Evolutionary conservation across 2,113 vertebrate species (phyloP).

Genomic region (Apistogramma diplotaenia): DNA sequence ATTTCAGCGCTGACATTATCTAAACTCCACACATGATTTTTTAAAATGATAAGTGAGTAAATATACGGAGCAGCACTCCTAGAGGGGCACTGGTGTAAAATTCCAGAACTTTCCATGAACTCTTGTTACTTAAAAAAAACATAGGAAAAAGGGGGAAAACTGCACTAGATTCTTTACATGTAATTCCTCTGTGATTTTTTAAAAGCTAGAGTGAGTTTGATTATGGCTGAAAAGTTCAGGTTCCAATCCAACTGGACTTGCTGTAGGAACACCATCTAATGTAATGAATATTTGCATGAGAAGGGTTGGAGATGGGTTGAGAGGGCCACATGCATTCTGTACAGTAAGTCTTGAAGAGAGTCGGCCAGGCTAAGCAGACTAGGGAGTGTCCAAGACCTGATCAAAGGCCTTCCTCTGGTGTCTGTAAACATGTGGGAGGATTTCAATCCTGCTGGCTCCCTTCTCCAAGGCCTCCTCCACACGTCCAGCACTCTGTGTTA

Average conservation of each 20-base stretch:
- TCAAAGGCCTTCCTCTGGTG: constrained; percentile 53
- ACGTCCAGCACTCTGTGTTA: constrained; percentile 42
- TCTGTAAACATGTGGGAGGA: constrained; percentile 58
- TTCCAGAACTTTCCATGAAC: background rate
- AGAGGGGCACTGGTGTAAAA: background rate
- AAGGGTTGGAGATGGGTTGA: background rate
- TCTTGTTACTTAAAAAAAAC: background rate
- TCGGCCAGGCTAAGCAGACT: constrained; percentile 13
- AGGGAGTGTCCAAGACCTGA: constrained; percentile 45
- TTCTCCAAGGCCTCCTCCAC: constrained; percentile 46
- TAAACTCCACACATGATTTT: background rate
- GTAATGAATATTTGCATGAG: background rate
- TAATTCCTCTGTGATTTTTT: background rate
- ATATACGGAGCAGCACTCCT: background rate
- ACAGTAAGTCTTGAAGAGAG: constrained; percentile 18
- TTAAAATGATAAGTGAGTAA: background rate
- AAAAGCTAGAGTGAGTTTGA: background rate
- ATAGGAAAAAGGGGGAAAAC: background rate
- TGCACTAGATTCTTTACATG: background rate
- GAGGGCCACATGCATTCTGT: background rate
- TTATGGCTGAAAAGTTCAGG: background rate
- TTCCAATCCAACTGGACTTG: background rate
- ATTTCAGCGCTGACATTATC: background rate
- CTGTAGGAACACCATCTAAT: background rate
- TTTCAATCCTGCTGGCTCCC: constrained; percentile 36